phyloP scores from a whole-genome alignment of 2,797 vertebrate genomes.

The Bovichtus variegatus region DNA sequence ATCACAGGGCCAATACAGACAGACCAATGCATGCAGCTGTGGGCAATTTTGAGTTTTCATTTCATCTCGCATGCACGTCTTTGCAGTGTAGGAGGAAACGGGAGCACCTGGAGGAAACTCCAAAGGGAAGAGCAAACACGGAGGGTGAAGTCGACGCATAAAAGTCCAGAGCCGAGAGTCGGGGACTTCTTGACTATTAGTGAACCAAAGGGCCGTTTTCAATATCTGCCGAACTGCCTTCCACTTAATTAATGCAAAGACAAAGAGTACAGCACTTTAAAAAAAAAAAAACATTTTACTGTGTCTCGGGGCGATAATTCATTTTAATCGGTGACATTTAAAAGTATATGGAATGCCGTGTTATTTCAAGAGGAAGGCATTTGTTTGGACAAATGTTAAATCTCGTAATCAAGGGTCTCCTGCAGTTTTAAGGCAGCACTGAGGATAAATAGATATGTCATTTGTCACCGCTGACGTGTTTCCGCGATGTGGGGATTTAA shows the following conservation, averaged over 20 bases:
- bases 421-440: conserved; percentile 3
- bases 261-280: not conserved
- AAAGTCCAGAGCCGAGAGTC: conserved; percentile 7
- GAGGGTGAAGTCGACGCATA: not conserved
- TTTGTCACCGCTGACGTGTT: conserved; percentile 35
- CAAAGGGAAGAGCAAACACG: conserved; percentile 2
- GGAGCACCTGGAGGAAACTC: conserved; percentile 42
- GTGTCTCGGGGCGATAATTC: not conserved
- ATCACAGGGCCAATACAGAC: conserved; percentile 30
- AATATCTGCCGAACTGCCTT: not conserved
- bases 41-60: conserved; percentile 48
- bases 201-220: not conserved
- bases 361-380: not conserved
- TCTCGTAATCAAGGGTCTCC: conserved; percentile 1
- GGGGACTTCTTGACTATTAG: not conserved
- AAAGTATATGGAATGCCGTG: not conserved
- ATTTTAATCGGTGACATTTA: conserved; percentile 16
- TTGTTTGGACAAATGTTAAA: conserved; percentile 6
- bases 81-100: conserved; percentile 30
- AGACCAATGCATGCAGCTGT: conserved; percentile 22
- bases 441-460: conserved; percentile 40
- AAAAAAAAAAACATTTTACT: conserved; percentile 1
- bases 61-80: conserved; percentile 44
- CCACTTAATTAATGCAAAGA: not conserved
- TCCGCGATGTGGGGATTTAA: conserved; percentile 47